Evolutionary conservation across 2,113 vertebrate species (phyloP), one percentile per base, ranked within the genome.

Genomic region (Eclectus roratus): DNA sequence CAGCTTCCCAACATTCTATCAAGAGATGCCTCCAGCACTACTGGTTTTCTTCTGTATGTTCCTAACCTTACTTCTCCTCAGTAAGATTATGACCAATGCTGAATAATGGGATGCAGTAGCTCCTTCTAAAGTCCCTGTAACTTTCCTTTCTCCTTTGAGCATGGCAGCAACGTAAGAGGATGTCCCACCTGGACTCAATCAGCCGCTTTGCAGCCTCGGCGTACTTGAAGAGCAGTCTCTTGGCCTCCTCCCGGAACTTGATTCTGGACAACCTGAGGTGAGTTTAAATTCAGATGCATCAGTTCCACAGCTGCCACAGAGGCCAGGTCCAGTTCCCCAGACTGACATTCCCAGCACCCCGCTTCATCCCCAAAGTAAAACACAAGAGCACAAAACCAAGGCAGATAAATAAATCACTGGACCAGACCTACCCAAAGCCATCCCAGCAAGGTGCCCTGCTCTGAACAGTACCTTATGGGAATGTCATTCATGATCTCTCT

Each of bases 401-500:
- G 60, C 66, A 78, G 24, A 25, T 24, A 58, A 85, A 80, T 29
- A 58, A 81, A 80, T 27, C 41, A 65, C 55, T 4, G 18, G 24
- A 76, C 11, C 8, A 37, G 20, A 46, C 49, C 10, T 5, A 77
- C 6, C 25, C 21, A 52, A 10, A 64, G 46, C 15, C 20, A 44
- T 2, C 9, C 28, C 58, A 71, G 50, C 13, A 7, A 29, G 17
- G 23, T 18, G 11, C 11, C 15, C 50, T 5, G 14, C n/a, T 44
- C 9, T 24, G 65, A 37, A 9, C 20, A 21, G 19, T 97, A 98
- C 99, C 99, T 99, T 98, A 99, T 99, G 87, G 99, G 99, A 97
- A 99, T 99, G 98, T 99, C 99, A 49, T 99, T 99, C 99, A 99
- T 99, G 96, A 99, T 99, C 98, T 99, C 99, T 88, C 99, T 98